Base-by-base conservation (phyloP, 2,888 invertebrate genomes). In the Epinotia demarniana region DNA sequence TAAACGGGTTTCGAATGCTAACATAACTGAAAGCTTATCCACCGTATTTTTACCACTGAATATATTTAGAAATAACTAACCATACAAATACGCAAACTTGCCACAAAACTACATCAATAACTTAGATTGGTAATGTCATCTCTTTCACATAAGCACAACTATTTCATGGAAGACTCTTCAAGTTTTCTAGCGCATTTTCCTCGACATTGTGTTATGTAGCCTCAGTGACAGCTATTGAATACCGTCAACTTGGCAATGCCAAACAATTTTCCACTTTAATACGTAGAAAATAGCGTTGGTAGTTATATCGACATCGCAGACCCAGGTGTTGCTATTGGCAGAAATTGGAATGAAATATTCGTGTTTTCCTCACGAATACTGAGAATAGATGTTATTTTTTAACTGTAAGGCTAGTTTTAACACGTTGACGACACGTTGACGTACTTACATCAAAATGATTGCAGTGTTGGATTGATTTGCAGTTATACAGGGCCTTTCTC, bases 321-420 rank as follows among this genome's bases (percentile, higher is more conserved):
- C 88, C 81, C 91, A 92, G 91, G 91, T 91, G 91, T 82, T 83
- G 79, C 79, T 79, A 78, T 80, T 80, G 84, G 85, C 82, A 87
- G 87, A 86, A 90, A 89, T 90, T 89, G 87, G 85, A 87, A 82
- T 86, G 87, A 88, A 87, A 88, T 89, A 86, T 86, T 87, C 82
- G 68, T 63, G 64, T 71, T 70, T 67, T 53, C 64, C 19, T 55
- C 64, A 70, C 79, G 81, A 86, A 87, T 84, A 80, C 81, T 81
- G 81, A 82, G 85, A 76, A 78, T 64, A 64, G 63, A 33, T 19
- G 64, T 64, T 55, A 61, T 73, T 49, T 73, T 73, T 55, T 58
- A 55, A 55, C 53, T 33, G 57, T 16, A 43, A 55, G 39, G 39
- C n/a, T 39, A 68, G 9, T 57, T 39, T 19, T 43, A n/a, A 2